Evolutionary conservation across 2,113 vertebrate genomes (phyloP), one percentile per base, ranked within the genome.

Genomic region (Erpornis zantholeuca): DNA sequence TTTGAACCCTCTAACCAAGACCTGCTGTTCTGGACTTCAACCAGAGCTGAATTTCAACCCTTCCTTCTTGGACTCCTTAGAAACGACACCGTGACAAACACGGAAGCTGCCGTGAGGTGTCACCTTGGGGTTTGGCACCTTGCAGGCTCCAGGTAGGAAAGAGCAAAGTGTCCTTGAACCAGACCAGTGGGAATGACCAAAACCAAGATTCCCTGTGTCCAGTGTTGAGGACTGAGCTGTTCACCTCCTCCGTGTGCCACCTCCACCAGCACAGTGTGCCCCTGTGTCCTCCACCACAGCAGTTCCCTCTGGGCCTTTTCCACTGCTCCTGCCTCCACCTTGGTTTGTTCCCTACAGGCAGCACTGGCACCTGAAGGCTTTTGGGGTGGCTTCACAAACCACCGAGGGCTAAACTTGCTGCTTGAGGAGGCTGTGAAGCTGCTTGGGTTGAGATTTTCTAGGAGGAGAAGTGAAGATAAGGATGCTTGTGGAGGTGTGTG

Each of bases 41-140:
- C 40, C 68, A 81, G 63, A 64, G 61, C 31, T 29, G 53, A 61
- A 60, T 65, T 82, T 36, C 49, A 88, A 15, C 53, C 8, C 40
- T 82, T 78, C 33, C 28, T 78, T 35, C 54, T 59, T 25, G 61
- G 47, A 2, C 1, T 87, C 12, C 38, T 45, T 50, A 12, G 47
- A 63, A 90, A 60, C 42, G 42, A 24, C n/a, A 29, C 2, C 13
- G 3, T 21, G 22, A 19, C 42, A 71, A 25, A 28, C 10, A 9
- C 2, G 10, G 45, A 57, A 68, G 18, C 25, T 40, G 20, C 44
- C 0, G 0, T 12, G 24, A 84, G 69, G n/a, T 1, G 4, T 61
- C 38, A 8, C 9, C 22, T 56, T 31, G 36, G 12, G 21, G 0
- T 79, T 31, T 40, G 50, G 45, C 40, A 79, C 35, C 57, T 87